A percentile compares a stretch with the other conserved stretches of the same genome.
Conservation (phyloP, 37 sponge, comb jelly and placozoan species). For the Spongia lamella region DNA sequence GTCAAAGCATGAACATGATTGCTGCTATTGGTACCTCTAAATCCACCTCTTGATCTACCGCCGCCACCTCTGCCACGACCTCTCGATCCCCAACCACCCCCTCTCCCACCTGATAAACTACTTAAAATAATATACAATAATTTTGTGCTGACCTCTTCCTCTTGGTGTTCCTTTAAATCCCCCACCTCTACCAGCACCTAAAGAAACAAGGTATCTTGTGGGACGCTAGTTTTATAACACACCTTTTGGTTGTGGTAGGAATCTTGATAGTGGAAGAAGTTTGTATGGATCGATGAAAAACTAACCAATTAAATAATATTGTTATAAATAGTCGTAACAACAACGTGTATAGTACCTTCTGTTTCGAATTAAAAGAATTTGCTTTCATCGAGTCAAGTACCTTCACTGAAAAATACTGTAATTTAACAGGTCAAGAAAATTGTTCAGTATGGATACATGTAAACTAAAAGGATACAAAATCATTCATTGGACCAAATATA, state of each 20-base stretch:
- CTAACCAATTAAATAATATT: slow-evolving; percentile 26
- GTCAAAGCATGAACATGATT: too few relatives aligned
- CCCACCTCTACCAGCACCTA: too few relatives aligned
- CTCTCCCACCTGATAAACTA: slow-evolving; percentile 46
- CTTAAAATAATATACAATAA: background rate
- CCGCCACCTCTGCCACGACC: slow-evolving; percentile 59
- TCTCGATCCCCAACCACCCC: slow-evolving; percentile 56
- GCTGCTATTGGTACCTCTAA: slow-evolving; percentile 23
- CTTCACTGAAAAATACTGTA: slow-evolving; percentile 87
- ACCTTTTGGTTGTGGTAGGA: slow-evolving; percentile 80
- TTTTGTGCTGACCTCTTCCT: too few relatives aligned
- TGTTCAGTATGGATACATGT: background rate
- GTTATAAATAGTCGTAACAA: background rate
- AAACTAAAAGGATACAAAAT: slow-evolving; percentile 74
- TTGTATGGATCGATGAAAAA: slow-evolving; percentile 91
- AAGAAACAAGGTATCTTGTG: too few relatives aligned
- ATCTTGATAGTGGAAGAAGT: slow-evolving; percentile 84
- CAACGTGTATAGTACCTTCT: slow-evolving; percentile 60
- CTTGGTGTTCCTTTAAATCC: too few relatives aligned
- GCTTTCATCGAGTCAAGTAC: slow-evolving; percentile 83
- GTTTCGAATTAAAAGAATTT: slow-evolving; percentile 67
- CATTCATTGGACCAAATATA: slow-evolving; percentile 93
- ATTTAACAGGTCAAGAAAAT: slow-evolving; percentile 11
- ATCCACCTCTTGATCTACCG: slow-evolving; percentile 44
- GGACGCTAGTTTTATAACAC: background rate